A percentile compares a stretch with the other conserved stretches of the same genome.
phyloP scores from a whole-genome alignment of 2,888 invertebrate genomes.

The Sarcophaga subvicina region DNA sequence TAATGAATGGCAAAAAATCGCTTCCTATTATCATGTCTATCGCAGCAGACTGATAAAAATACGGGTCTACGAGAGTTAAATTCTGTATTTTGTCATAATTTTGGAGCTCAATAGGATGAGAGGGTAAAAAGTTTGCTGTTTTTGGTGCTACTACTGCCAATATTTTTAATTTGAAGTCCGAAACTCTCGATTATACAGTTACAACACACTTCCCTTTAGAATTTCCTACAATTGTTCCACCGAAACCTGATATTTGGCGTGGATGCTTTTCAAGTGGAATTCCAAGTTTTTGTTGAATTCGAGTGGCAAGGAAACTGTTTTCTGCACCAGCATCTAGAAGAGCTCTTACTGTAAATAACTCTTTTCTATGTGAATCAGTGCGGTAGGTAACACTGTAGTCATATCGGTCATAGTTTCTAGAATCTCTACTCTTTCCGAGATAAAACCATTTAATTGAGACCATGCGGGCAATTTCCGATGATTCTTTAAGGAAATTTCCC shows the following conservation, averaged over 20 bases:
- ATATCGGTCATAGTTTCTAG: constrained; percentile 15
- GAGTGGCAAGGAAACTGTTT: neutral
- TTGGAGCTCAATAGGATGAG: neutral
- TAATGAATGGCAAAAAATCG: neutral
- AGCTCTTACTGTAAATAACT: too few relatives aligned
- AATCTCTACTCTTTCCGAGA: constrained; percentile 37
- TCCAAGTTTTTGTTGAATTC: neutral
- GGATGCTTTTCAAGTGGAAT: neutral
- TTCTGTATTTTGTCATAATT: neutral
- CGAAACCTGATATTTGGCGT: neutral
- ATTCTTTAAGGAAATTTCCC: too few relatives aligned
- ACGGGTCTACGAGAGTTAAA: constrained; percentile 12
- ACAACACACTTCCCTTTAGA: neutral
- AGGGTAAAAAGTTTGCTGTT: neutral
- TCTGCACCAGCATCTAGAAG: neutral
- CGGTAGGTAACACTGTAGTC: neutral
- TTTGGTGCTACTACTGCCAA: neutral
- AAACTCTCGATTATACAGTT: neutral
- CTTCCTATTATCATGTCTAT: constrained; percentile 39
- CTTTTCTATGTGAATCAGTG: neutral
- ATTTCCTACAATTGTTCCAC: neutral
- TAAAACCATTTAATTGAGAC: neutral
- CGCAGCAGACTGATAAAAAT: constrained; percentile 16
- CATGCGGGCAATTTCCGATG: too few relatives aligned
- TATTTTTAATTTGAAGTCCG: neutral